Base-by-base conservation (phyloP, 2,797 vertebrate species). In the Thalassophryne amazonica region DNA sequence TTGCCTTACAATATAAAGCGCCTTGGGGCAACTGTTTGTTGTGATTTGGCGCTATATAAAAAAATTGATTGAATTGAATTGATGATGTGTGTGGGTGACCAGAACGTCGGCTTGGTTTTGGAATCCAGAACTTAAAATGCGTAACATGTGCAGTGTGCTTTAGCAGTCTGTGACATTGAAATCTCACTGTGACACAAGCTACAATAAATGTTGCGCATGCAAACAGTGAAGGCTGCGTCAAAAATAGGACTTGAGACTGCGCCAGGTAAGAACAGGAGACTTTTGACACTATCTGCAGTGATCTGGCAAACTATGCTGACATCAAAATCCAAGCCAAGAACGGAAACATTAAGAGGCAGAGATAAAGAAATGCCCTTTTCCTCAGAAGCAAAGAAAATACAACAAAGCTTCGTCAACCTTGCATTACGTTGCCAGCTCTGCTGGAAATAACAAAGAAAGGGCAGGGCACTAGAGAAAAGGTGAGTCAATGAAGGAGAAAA, bases 401-500 rank as follows among this genome's bases (percentile, higher is more conserved):
- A 40, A 59, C 33, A 21, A 23, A 14, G 7, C 12, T 16, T 47
- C 4, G 22, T 16, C 3, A 15, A 6, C 31, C 35, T 34, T 22
- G 18, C 30, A 21, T 7, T 7, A 29, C 36, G 50, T 32, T 46
- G 21, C 9, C 25, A 20, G 18, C 51, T 52, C 37, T 41, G 47
- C 45, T 47, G 34, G 9, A 56, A 59, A 46, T 10, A 18, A 24
- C 15, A 50, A 51, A 13, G 23, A 43, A 57, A 54, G 46, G 33
- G 30, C 4, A 50, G 54, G 25, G 30, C 29, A 29, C 11, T 15
- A 4, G 23, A 34, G 20, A 50, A 14, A 48, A 32, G 25, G 45
- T 4, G 32, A 59, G 71, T 68, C 70, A 76, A 43, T 59, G 12
- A 35, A n/a, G 52, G 20, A 31, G 61, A 60, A 69, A 52, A 57